These are phyloP conservation scores for Diabrotica undecimpunctata DNA, from an alignment of 1,140 invertebrate species.

Conservation along the genomic window DNA sequence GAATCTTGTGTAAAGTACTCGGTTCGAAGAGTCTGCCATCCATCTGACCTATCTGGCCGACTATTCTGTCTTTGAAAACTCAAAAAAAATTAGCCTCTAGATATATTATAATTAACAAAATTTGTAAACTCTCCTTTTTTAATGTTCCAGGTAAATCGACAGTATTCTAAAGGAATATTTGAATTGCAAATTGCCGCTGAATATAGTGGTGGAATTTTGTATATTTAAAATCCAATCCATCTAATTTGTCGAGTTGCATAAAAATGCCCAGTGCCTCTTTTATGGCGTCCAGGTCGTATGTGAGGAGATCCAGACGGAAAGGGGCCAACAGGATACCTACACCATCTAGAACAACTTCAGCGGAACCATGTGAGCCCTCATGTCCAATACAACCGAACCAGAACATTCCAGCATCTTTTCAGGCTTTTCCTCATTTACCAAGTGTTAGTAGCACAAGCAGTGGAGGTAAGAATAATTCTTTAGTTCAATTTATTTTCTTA, in stretches of 20 bases:
- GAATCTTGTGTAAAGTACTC: too few species aligned
- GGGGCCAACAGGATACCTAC: constrained; percentile 72
- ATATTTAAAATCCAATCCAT: neutral
- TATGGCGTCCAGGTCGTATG: constrained; percentile 81
- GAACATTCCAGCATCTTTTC: constrained; percentile 56
- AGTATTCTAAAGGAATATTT: too few species aligned
- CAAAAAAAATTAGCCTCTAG: too few species aligned
- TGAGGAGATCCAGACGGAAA: constrained; percentile 80
- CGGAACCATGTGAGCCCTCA: constrained; percentile 71
- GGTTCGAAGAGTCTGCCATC: too few species aligned
- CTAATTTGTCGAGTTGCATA: constrained; percentile 28
- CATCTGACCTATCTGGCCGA: too few species aligned
- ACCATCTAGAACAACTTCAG: constrained; percentile 71
- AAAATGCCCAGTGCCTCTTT: constrained; percentile 89
- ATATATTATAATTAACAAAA: too few species aligned
- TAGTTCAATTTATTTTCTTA: neutral
- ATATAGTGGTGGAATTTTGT: too few species aligned
- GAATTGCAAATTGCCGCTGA: too few species aligned
- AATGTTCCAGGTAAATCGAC: too few species aligned
- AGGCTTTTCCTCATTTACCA: constrained; percentile 31
- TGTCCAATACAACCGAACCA: constrained; percentile 61
- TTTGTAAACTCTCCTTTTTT: too few species aligned
- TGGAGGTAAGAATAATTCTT: constrained; percentile 20
- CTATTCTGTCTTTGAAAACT: too few species aligned
- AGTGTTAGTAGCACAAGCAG: constrained; percentile 35